phyloP scores from a whole-genome alignment of 2,113 vertebrate species.

The Hylia prasina region DNA sequence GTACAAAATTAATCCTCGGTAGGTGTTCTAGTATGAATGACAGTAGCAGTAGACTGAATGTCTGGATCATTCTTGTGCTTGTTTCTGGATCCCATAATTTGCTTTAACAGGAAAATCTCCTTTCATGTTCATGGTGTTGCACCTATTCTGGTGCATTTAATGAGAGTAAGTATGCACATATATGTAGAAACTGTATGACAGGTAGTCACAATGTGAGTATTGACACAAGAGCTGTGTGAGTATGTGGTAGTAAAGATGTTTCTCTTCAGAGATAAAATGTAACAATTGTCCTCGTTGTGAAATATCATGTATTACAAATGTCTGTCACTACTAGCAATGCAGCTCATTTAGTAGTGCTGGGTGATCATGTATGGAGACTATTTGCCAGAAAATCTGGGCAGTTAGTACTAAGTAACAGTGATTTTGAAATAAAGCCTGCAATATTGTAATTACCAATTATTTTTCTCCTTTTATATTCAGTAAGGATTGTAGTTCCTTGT shows the following conservation, averaged over 20 bases:
- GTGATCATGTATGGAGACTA: constrained; percentile 4
- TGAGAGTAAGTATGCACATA: background rate
- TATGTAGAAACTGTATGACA: background rate
- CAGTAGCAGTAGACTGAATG: background rate
- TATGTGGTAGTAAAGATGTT: background rate
- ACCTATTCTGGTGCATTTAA: background rate
- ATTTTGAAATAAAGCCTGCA: constrained; percentile 43
- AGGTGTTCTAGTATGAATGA: background rate
- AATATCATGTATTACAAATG: constrained; percentile 4
- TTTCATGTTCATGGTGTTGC: background rate
- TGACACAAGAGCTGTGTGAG: background rate
- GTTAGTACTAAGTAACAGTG: background rate
- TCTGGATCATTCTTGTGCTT: background rate
- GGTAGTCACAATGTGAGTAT: background rate
- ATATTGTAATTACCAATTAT: constrained; percentile 10
- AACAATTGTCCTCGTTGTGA: constrained; percentile 27
- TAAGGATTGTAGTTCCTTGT: constrained; percentile 1
- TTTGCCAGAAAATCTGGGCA: constrained; percentile 23
- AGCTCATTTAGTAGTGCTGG: background rate
- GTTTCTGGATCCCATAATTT: background rate
- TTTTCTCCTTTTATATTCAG: background rate
- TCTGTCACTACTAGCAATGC: background rate
- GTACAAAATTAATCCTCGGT: background rate
- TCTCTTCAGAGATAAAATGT: constrained; percentile 39
- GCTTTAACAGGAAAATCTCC: background rate